Evolutionary conservation across 2,113 vertebrate species (phyloP).

Genomic region (Scophthalmus maximus): DNA sequence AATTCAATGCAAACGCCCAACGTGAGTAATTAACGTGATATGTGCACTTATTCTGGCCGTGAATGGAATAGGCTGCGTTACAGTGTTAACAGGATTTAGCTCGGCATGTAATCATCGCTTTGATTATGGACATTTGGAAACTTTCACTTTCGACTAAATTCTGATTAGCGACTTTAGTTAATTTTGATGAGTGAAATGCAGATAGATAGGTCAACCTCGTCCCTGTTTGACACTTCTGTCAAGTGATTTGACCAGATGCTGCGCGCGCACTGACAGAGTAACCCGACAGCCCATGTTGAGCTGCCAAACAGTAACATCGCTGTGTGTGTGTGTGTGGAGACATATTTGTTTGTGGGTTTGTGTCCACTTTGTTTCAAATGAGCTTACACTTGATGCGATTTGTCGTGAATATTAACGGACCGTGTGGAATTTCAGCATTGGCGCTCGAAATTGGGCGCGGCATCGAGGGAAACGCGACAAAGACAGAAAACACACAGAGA

Average conservation of each 20-base stretch:
- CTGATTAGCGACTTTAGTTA: too few relatives aligned
- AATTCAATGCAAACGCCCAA: constrained; percentile 2
- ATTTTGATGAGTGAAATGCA: too few relatives aligned
- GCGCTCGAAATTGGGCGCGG: neutral
- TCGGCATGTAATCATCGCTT: neutral
- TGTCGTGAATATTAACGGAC: neutral
- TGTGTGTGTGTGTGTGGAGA: neutral
- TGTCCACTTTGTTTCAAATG: too few relatives aligned
- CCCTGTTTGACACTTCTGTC: too few relatives aligned
- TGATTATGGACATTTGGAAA: neutral
- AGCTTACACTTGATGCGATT: too few relatives aligned
- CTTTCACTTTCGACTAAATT: too few relatives aligned
- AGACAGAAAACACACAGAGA: too few relatives aligned
- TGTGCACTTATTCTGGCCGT: neutral
- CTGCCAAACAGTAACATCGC: neutral
- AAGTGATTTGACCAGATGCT: too few relatives aligned
- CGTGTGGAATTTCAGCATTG: neutral
- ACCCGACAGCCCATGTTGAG: too few relatives aligned
- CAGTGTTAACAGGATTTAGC: neutral
- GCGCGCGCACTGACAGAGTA: too few relatives aligned
- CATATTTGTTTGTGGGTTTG: neutral
- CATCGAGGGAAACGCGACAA: neutral
- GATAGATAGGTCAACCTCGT: too few relatives aligned
- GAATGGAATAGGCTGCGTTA: neutral
- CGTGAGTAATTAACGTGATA: constrained; percentile 11